A percentile compares a stretch with the other conserved stretches of the same genome.
Evolutionary conservation across 2,113 vertebrate species (phyloP).

Genomic region (Phycodurus eques): DNA sequence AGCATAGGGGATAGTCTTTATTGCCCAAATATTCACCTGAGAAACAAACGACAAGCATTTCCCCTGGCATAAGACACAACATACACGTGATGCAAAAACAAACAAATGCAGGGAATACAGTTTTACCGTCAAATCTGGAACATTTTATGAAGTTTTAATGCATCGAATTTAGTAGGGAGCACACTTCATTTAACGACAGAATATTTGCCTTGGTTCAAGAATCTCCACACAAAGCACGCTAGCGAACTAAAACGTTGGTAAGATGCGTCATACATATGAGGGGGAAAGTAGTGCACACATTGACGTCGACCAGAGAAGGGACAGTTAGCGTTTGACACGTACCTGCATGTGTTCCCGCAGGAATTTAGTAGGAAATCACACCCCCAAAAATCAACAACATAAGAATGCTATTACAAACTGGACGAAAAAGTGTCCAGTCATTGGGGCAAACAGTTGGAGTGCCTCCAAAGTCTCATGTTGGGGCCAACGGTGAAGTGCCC

Average conservation of each 20-base stretch:
- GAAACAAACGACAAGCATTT: constrained; percentile 84
- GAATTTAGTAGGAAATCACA: background rate
- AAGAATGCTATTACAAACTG: background rate
- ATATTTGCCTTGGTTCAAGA: constrained; percentile 26
- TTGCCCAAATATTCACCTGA: constrained; percentile 98
- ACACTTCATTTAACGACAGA: constrained; percentile 41
- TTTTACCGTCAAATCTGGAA: constrained; percentile 81
- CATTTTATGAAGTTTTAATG: constrained; percentile 75
- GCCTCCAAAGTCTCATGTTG: too few species aligned
- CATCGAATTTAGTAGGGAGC: background rate
- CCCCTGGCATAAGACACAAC: constrained; percentile 78
- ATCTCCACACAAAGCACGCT: constrained; percentile 57
- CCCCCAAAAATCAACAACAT: background rate
- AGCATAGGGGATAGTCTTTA: constrained; percentile 90
- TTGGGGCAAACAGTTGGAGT: too few species aligned
- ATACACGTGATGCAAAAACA: too few species aligned
- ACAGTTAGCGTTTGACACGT: constrained; percentile 15
- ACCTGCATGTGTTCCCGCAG: too few species aligned
- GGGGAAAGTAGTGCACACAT: constrained; percentile 61
- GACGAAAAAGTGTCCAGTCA: background rate
- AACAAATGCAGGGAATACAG: constrained; percentile 39
- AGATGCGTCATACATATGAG: constrained; percentile 27
- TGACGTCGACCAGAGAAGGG: constrained; percentile 56
- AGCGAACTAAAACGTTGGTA: constrained; percentile 36
- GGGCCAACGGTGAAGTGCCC: too few species aligned